Evolutionary conservation across 2,888 invertebrate species (phyloP).

Genomic region (Macropis europaea): DNA sequence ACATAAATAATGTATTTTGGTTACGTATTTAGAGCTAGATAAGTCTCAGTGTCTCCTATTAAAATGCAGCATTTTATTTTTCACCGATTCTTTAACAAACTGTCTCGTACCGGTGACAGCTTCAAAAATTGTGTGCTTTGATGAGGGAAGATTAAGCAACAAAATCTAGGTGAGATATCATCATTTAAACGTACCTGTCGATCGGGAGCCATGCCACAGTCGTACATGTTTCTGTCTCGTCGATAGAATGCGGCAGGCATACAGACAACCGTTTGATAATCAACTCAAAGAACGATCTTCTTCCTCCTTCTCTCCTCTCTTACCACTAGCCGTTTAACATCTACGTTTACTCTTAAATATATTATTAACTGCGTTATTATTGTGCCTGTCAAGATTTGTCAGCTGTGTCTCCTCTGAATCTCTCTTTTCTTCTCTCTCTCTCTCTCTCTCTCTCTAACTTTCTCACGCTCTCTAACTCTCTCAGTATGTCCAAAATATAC

Average conservation of each 20-base stretch:
- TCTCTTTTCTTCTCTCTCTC: constrained; percentile 4
- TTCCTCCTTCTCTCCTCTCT: constrained; percentile 2
- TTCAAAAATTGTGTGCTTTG: background rate
- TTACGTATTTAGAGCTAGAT: no score
- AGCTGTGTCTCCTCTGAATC: constrained; percentile 7
- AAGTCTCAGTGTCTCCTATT: no score
- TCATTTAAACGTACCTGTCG: constrained; percentile 73
- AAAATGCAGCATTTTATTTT: no score
- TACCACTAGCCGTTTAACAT: constrained; percentile 24
- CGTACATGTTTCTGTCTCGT: constrained; percentile 74
- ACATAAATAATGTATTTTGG: no score
- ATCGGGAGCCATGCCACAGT: constrained; percentile 76
- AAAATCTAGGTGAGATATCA: background rate
- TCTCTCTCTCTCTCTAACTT: constrained; percentile 10
- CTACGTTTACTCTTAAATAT: constrained; percentile 41
- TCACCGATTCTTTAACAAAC: no score
- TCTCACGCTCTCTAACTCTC: constrained; percentile 4
- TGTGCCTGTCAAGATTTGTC: constrained; percentile 51
- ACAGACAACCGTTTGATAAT: constrained; percentile 33
- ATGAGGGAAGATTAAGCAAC: background rate
- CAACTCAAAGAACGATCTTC: constrained; percentile 29
- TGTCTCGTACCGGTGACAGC: background rate
- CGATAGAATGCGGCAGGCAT: constrained; percentile 61
- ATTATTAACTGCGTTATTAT: constrained; percentile 49
- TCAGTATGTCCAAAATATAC: constrained; percentile 70